Evolutionary conservation across 30 jellyfish, hydroid and myxozoan genomes (phyloP).

Genomic region (Rhopilema esculentum): DNA sequence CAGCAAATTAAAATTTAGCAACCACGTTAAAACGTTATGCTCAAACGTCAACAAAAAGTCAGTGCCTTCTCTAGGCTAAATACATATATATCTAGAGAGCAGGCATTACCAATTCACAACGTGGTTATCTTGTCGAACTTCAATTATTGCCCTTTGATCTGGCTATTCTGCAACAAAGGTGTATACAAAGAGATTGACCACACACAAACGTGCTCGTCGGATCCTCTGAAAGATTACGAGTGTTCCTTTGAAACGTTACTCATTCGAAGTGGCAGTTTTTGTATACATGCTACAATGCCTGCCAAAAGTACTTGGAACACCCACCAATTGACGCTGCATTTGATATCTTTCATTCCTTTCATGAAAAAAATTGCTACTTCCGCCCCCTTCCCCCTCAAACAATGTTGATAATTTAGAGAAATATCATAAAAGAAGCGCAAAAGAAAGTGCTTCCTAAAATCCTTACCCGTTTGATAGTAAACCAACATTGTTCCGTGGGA

Average conservation of each 20-base stretch:
- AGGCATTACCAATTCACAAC: too few relatives aligned
- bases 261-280: slow-evolving; percentile 20
- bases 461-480: too few relatives aligned
- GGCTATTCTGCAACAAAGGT: slow-evolving; percentile 45
- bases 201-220: slow-evolving; percentile 44
- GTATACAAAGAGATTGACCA: slow-evolving; percentile 14
- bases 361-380: too few relatives aligned
- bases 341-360: too few relatives aligned
- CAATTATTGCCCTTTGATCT: slow-evolving; percentile 55
- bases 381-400: too few relatives aligned
- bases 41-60: slow-evolving; percentile 18
- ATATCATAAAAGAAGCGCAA: too few relatives aligned
- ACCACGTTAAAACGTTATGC: slow-evolving; percentile 6
- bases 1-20: slow-evolving; percentile 19
- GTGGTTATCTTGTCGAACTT: slow-evolving; percentile 29
- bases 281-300: slow-evolving; percentile 1
- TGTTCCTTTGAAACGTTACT: slow-evolving; percentile 34
- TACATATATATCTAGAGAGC: too few relatives aligned
- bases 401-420: too few relatives aligned
- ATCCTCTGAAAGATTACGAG: slow-evolving; percentile 49
- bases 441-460: too few relatives aligned
- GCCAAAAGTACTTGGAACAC: too few relatives aligned
- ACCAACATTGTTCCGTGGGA: too few relatives aligned
- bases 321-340: too few relatives aligned
- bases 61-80: slow-evolving; percentile 22